Base-by-base conservation (phyloP, 2,797 vertebrate genomes). In the Thamnophis elegans region DNA sequence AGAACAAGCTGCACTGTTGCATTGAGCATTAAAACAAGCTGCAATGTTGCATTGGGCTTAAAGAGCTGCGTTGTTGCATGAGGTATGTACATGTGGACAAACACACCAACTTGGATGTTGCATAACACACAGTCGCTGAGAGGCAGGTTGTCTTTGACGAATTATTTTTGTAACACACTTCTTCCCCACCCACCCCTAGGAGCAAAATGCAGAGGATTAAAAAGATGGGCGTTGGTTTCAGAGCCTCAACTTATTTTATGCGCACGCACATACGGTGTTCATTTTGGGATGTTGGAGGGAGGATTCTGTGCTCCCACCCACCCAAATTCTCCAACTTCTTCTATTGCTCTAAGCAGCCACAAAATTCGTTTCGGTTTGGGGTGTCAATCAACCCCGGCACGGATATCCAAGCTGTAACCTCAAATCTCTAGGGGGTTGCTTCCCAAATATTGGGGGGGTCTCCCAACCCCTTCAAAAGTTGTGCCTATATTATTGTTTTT, bases 221-320 rank as follows among this genome's bases (percentile, higher is more conserved):
- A 89, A n/a, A 51, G 3, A 32, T 47, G 8, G 16, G 22, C 9
- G 7, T 42, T 25, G 16, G 36, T 62, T 28, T 8, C 11, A 55
- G 22, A 42, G 20, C 25, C 55, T 47, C 10, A 25, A 11, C 73
- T 5, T 22, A 47, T 22, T 20, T 73, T 82, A 12, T 47, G 10
- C 1, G 3, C 20, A 12, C 4, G 3, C 20, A 22, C 4, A 1
- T 42, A 22, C 20, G 1, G 73, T 4, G 1, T 47, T 12, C 4
- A 0, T 12, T 25, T 25, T 25, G 73, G 73, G 42, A 4, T 47
- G 4, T 47, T 1, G 20, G 36, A 25, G 73, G 22, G 20, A 47
- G 36, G 36, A 82, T 47, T 25, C 73, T 47, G 3, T 11, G 20
- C 73, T 36, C 10, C 10, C 68, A n/a, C 32, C 32, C 3, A 9